Percentiles rank a stretch among this genome's conserved stretches.
Evolutionary conservation across 2,888 invertebrate genomes (phyloP).

Genomic region (Nomada ferruginata): DNA sequence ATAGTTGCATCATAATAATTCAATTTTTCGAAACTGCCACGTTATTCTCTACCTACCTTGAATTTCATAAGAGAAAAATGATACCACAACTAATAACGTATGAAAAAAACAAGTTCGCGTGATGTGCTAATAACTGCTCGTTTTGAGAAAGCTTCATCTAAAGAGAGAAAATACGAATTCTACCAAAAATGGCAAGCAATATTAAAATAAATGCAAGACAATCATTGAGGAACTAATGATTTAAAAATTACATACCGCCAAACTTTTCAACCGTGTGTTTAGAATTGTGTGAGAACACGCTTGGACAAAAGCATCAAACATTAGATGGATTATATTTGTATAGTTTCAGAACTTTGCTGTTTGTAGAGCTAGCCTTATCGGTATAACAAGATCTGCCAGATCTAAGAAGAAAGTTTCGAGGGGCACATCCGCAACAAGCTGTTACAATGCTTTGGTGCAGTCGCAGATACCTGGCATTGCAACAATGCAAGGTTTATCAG

Average conservation of each 20-base stretch:
- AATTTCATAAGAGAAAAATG: neutral
- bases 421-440: conserved; percentile 52
- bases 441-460: conserved; percentile 32
- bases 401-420: conserved; percentile 64
- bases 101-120: neutral
- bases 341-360: conserved; percentile 78
- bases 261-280: neutral
- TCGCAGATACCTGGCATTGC: conserved; percentile 8
- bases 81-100: neutral
- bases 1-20: conserved; percentile 34
- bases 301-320: neutral
- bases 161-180: neutral
- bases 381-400: conserved; percentile 65
- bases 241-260: neutral
- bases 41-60: neutral
- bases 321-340: neutral
- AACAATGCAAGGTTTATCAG: conserved; percentile 49
- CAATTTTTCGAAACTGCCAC: neutral
- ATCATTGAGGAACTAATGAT: neutral
- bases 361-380: conserved; percentile 69
- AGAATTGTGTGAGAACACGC: neutral
- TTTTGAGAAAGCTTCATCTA: neutral
- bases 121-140: conserved; percentile 3
- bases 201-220: neutral
- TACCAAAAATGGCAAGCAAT: neutral